Evolutionary conservation across 2,888 invertebrate species (phyloP).

Genomic region (Liposcelis brunnea): DNA sequence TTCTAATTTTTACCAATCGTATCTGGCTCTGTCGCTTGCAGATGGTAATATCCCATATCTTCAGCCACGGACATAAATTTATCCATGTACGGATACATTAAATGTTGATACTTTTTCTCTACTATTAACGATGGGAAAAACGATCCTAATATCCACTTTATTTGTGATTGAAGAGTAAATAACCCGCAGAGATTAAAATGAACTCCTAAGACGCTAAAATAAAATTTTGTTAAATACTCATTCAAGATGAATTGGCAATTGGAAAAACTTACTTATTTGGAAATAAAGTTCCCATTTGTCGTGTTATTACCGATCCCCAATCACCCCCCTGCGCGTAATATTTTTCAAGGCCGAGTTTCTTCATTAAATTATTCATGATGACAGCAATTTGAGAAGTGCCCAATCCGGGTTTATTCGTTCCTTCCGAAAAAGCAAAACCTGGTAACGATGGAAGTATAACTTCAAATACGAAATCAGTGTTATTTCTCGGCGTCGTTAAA

Average conservation of each 20-base stretch:
- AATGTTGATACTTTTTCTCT: slow-evolving; percentile 27
- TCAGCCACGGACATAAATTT: slow-evolving; percentile 16
- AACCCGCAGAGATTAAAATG: slow-evolving; percentile 45
- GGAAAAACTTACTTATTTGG: slow-evolving; percentile 26
- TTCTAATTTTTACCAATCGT: slow-evolving; percentile 68
- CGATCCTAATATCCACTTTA: slow-evolving; percentile 29
- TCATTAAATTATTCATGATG: slow-evolving; percentile 28
- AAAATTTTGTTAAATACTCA: neutral
- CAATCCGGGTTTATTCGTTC: slow-evolving; percentile 40
- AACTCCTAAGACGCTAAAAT: slow-evolving; percentile 33
- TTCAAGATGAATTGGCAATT: slow-evolving; percentile 6
- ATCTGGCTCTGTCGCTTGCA: slow-evolving; percentile 80
- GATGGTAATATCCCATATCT: slow-evolving; percentile 47
- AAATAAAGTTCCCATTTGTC: slow-evolving; percentile 25
- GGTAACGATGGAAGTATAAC: slow-evolving; percentile 16
- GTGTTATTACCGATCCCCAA: slow-evolving; percentile 30
- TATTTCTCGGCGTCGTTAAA: slow-evolving; percentile 17
- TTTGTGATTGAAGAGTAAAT: slow-evolving; percentile 19
- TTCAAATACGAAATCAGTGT: slow-evolving; percentile 18
- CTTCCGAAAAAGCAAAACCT: slow-evolving; percentile 45
- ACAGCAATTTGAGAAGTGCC: slow-evolving; percentile 16
- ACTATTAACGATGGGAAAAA: slow-evolving; percentile 39
- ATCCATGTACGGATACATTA: slow-evolving; percentile 21
- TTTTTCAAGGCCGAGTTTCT: slow-evolving; percentile 25
- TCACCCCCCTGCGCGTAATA: slow-evolving; percentile 33